A percentile compares a stretch with the other conserved stretches of the same genome.
These are phyloP conservation scores for Falco peregrinus DNA, from an alignment of 2,797 vertebrate genomes.

Conservation along the genomic window DNA sequence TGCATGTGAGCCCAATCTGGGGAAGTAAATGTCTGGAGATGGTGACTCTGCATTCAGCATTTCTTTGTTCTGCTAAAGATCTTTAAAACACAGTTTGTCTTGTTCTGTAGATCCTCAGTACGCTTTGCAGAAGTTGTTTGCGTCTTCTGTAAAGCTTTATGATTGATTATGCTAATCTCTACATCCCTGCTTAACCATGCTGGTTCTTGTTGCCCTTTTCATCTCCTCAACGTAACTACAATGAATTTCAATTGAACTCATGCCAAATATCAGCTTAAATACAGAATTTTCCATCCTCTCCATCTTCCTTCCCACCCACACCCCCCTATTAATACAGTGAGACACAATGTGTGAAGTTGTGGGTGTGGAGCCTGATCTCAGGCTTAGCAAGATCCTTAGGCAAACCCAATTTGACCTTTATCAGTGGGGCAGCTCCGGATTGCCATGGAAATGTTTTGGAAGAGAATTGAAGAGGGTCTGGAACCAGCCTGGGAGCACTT, in stretches of 20 bases:
- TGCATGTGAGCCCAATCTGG: rapidly evolving
- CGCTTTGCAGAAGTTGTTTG: not conserved
- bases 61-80: not conserved
- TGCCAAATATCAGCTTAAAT: not conserved
- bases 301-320: not conserved
- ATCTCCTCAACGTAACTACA: not conserved
- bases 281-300: not conserved
- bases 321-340: rapidly evolving
- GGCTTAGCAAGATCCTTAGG: rapidly evolving
- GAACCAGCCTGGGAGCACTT: not conserved
- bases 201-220: constrained; percentile 21
- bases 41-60: not conserved
- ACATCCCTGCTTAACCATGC: not conserved
- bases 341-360: not conserved
- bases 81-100: not conserved
- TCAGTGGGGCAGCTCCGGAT: rapidly evolving
- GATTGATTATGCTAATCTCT: not conserved
- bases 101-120: not conserved
- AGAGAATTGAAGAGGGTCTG: not conserved
- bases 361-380: not conserved
- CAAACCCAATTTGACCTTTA: not conserved
- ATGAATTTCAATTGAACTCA: not conserved
- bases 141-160: constrained; percentile 1
- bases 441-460: rapidly evolving
- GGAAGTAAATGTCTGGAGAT: no score